Evolutionary conservation across 2,888 invertebrate genomes (phyloP), one percentile per base, ranked within the genome.

Genomic region (Meloe dianella): DNA sequence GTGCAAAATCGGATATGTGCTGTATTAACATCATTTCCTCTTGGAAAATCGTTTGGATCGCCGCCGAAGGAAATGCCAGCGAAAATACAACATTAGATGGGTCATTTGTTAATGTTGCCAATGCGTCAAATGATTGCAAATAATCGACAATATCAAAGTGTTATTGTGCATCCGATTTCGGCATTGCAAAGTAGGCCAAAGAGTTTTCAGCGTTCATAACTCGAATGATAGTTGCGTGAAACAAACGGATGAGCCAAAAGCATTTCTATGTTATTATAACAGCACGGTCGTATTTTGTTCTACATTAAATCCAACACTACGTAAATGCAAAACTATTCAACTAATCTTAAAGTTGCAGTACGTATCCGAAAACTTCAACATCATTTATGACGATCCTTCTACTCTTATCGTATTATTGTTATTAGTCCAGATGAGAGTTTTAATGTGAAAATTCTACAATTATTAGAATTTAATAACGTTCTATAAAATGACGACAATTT

Each of bases 1-100:
- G 68, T 71, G 71, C 71, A 71, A 71, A 72, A 70, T 69, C 70
- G 72, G 72, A 71, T 73, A 70, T 73, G 71, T 74, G 69, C 69
- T 69, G 65, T 71, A 71, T 72, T 73, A 71, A 73, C 72, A 68
- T 71, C 69, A 69, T 69, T 73, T 73, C 70, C 74, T 68, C 58
- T 57, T 71, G 70, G 64, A 68, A 69, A 71, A 69, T 69, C 69
- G 68, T 20, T 10, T 68, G 61, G 63, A 68, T 69, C 71, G 47
- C 63, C 58, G 54, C 65, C 71, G 70, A 61, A 66, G 57, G 20
- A 68, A 68, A 63, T 63, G 27, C 38, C 63, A 61, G 61, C 24
- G 63, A 57, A 7, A 41, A 17, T n/a, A 41, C 5, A 41, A 69
- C 71, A 66, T 64, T 65, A 59, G 66, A 64, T 65, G 54, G 35